Conservation (phyloP, 2,888 invertebrate species). For the Synergus itoensis region DNA sequence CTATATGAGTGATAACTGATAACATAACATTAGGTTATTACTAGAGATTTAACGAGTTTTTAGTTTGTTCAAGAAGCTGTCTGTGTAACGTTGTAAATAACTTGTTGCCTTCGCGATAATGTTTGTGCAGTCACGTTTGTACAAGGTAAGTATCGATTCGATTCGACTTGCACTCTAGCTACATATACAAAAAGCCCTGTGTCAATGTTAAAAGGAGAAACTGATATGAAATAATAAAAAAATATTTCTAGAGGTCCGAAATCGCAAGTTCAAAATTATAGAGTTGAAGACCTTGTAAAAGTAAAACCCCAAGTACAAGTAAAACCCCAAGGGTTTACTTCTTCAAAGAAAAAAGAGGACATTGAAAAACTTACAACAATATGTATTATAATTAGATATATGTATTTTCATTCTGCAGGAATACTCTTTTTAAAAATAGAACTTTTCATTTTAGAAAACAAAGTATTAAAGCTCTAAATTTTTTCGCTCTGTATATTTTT, state of each 20-base stretch:
- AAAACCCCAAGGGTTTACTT: no score
- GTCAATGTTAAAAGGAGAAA: conserved; percentile 4
- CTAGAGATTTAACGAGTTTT: background rate
- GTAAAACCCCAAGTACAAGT: no score
- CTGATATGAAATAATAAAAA: background rate
- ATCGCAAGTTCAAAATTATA: background rate
- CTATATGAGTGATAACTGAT: background rate
- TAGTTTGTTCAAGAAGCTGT: no score
- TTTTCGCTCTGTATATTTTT: no score
- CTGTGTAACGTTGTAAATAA: background rate
- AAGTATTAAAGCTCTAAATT: no score
- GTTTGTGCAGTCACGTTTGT: background rate
- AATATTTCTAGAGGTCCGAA: background rate
- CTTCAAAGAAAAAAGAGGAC: no score
- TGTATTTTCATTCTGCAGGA: no score
- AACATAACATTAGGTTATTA: background rate
- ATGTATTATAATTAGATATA: no score
- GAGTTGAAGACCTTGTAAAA: no score
- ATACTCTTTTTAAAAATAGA: no score
- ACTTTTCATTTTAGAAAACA: no score
- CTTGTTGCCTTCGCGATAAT: conserved; percentile 9
- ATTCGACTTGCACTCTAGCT: conserved; percentile 1
- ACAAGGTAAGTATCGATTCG: conserved; percentile 23
- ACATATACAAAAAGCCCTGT: background rate
- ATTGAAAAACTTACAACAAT: no score